Evolutionary conservation across 2,797 vertebrate genomes (phyloP).

Genomic region (Gouania willdenowi): DNA sequence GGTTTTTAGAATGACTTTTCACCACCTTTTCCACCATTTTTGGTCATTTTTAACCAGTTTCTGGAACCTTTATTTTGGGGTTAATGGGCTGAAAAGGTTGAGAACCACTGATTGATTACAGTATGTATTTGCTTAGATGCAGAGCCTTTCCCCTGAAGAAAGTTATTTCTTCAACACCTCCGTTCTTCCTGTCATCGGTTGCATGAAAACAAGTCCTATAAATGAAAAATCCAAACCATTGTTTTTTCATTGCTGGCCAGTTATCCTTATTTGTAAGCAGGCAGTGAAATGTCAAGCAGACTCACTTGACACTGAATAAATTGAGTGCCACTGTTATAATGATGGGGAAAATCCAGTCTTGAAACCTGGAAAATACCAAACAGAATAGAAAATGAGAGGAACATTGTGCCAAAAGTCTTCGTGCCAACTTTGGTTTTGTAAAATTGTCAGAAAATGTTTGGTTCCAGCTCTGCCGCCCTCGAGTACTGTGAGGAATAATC

Average conservation of each 20-base stretch:
- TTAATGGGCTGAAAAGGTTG: no score
- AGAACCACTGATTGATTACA: no score
- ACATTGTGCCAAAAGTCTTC: constrained; percentile 20
- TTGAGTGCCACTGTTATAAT: constrained; percentile 27
- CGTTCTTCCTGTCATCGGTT: constrained; percentile 1
- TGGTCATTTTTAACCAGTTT: no score
- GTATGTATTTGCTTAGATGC: no score
- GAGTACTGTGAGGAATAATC: constrained; percentile 29
- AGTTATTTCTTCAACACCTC: no score
- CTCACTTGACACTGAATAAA: constrained; percentile 31
- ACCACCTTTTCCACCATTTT: no score
- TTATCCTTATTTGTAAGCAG: constrained; percentile 18
- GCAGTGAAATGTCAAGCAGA: constrained; percentile 19
- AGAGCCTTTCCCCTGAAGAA: no score
- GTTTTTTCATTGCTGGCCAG: constrained; percentile 3
- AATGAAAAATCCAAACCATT: constrained; percentile 3
- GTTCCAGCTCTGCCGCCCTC: constrained; percentile 26
- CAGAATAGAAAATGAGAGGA: constrained; percentile 20
- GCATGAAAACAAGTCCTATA: not conserved
- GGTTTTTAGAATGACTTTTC: no score
- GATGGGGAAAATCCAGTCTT: constrained; percentile 36
- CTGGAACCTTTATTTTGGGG: no score
- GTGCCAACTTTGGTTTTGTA: constrained; percentile 43
- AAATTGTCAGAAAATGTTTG: constrained; percentile 24
- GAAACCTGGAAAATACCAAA: constrained; percentile 30